Conservation (phyloP, 2,113 vertebrate species). For the Albula glossodonta region DNA sequence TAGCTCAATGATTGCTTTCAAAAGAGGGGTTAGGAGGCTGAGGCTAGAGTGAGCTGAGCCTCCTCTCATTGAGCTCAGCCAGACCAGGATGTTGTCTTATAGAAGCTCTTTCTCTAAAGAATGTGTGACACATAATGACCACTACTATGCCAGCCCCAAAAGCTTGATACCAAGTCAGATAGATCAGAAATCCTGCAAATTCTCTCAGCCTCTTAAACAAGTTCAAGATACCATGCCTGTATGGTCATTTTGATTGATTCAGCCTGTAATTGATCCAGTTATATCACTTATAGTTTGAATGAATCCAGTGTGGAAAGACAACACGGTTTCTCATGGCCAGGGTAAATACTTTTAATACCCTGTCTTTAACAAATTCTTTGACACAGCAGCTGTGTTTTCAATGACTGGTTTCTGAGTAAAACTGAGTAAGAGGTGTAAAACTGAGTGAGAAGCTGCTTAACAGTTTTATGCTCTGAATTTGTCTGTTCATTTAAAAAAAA, state of each 20-base stretch:
- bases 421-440: too few species aligned
- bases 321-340: neutral
- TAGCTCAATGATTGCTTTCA: constrained; percentile 14
- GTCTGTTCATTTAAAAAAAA: neutral
- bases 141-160: too few species aligned
- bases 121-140: neutral
- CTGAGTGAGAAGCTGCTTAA: too few species aligned
- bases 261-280: constrained; percentile 4
- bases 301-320: neutral
- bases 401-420: too few species aligned
- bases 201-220: neutral
- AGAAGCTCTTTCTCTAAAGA: neutral
- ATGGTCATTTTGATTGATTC: neutral
- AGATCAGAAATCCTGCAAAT: neutral
- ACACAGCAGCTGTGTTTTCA: too few species aligned
- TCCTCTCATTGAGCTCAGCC: rapidly evolving
- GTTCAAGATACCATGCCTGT: neutral
- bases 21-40: neutral
- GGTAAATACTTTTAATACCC: too few species aligned
- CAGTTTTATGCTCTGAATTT: neutral
- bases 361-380: too few species aligned
- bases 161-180: neutral
- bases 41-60: constrained; percentile 10
- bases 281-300: neutral
- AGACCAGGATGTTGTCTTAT: neutral